Percentiles rank a stretch among this genome's conserved stretches.
Conservation (phyloP, 2,797 vertebrate species). For the Xenopus petersii region DNA sequence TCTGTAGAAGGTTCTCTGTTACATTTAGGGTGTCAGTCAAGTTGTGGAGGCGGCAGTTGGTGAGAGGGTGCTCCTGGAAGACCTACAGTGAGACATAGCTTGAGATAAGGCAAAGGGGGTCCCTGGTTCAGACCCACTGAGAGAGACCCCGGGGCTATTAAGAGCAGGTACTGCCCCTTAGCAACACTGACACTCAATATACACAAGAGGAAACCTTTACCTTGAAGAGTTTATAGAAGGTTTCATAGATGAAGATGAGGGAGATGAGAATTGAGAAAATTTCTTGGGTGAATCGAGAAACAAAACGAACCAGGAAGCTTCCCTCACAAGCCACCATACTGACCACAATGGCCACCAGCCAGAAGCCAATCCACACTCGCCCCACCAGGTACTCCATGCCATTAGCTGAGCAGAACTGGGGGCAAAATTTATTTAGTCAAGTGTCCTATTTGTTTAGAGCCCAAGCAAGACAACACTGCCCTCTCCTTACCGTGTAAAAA, state of each 20-base stretch:
- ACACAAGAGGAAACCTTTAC: constrained; percentile 57
- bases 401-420: constrained; percentile 89
- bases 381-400: constrained; percentile 90
- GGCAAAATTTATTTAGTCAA: neutral
- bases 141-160: no score
- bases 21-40: constrained; percentile 33
- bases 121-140: no score
- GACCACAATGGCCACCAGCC: constrained; percentile 92
- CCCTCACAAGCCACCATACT: constrained; percentile 91
- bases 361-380: constrained; percentile 95
- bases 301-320: constrained; percentile 94
- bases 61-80: constrained; percentile 88
- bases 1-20: neutral
- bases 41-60: constrained; percentile 74
- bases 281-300: constrained; percentile 96
- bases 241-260: constrained; percentile 97
- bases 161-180: no score
- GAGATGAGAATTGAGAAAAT: constrained; percentile 98
- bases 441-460: no score
- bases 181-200: neutral
- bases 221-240: constrained; percentile 93
- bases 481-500: constrained; percentile 82
- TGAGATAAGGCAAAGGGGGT: no score
- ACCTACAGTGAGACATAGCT: constrained; percentile 66
- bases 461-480: neutral